A percentile compares a stretch with the other conserved stretches of the same genome.
Conservation (phyloP, 1,140 invertebrate genomes). For the Sycophaga agraensis region DNA sequence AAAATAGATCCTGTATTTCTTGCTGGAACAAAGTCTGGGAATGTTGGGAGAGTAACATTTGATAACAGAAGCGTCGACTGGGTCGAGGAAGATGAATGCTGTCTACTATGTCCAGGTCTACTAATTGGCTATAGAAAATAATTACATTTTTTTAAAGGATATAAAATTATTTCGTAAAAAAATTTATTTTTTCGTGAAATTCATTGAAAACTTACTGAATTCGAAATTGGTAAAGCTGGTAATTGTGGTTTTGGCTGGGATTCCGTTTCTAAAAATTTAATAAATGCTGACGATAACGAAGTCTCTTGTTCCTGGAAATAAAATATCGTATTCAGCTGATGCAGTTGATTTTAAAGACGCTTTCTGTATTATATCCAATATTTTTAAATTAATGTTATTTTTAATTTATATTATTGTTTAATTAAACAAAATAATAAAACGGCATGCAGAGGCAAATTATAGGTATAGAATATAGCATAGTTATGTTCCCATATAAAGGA, state of each 20-base stretch:
- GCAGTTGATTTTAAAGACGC: too few species aligned
- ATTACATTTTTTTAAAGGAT: conserved; percentile 1
- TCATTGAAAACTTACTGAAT: conserved; percentile 41
- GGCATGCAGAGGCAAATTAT: too few species aligned
- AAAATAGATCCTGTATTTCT: conserved; percentile 70
- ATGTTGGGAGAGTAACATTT: conserved; percentile 63
- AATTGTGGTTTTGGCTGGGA: conserved; percentile 70
- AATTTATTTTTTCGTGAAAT: background rate
- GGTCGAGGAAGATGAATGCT: conserved; percentile 50
- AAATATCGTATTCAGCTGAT: too few species aligned
- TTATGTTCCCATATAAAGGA: too few species aligned
- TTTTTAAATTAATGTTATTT: too few species aligned
- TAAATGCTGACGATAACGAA: conserved; percentile 82
- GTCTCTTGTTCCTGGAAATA: conserved; percentile 54
- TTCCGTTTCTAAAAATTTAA: conserved; percentile 85
- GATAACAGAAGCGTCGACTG: conserved; percentile 60
- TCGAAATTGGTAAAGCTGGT: conserved; percentile 63
- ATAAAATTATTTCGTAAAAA: background rate
- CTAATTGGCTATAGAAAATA: conserved; percentile 39
- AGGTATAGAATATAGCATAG: too few species aligned
- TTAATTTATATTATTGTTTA: too few species aligned
- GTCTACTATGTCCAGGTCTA: conserved; percentile 47
- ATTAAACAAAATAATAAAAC: too few species aligned
- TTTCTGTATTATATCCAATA: too few species aligned
- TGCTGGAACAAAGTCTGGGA: conserved; percentile 64